phyloP scores from a whole-genome alignment of 2,888 invertebrate species.

The Polydrusus cervinus region DNA sequence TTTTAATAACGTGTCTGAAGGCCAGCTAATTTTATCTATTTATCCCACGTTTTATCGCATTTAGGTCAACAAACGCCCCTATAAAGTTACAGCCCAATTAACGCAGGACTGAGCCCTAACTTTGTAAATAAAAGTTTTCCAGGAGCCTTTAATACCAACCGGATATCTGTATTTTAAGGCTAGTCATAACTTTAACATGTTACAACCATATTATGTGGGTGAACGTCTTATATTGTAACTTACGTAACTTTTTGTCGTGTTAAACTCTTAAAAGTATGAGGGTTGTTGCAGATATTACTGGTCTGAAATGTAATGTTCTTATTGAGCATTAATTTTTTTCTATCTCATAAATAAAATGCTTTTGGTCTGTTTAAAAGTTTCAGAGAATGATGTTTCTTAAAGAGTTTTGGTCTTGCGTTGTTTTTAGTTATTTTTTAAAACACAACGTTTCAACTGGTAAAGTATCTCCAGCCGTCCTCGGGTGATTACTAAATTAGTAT shows the following conservation, averaged over 20 bases:
- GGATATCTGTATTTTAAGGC: constrained; percentile 27
- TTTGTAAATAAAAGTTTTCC: constrained; percentile 38
- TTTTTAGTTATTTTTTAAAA: too few species aligned
- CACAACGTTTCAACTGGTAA: too few species aligned
- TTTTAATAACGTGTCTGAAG: not conserved
- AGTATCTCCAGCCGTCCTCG: too few species aligned
- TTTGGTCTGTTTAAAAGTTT: too few species aligned
- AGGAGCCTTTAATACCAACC: constrained; percentile 27
- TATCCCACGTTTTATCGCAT: constrained; percentile 33
- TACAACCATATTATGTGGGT: constrained; percentile 1
- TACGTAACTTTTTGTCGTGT: not conserved
- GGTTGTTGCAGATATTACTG: too few species aligned
- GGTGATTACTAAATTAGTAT: too few species aligned
- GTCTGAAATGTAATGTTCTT: too few species aligned
- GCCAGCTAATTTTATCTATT: constrained; percentile 30
- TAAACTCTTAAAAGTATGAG: too few species aligned
- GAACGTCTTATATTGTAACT: not conserved
- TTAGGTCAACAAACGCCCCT: constrained; percentile 36
- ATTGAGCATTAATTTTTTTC: too few species aligned
- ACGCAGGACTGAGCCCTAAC: constrained; percentile 33
- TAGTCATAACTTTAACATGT: constrained; percentile 17
- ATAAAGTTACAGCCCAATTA: constrained; percentile 40
- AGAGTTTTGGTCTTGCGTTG: too few species aligned
- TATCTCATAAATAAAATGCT: too few species aligned
- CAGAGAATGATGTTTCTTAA: too few species aligned